Percentiles rank a stretch among this genome's conserved stretches.
These are phyloP conservation scores for Podocnemis expansa DNA, from an alignment of 2,113 vertebrate species.

Conservation along the genomic window DNA sequence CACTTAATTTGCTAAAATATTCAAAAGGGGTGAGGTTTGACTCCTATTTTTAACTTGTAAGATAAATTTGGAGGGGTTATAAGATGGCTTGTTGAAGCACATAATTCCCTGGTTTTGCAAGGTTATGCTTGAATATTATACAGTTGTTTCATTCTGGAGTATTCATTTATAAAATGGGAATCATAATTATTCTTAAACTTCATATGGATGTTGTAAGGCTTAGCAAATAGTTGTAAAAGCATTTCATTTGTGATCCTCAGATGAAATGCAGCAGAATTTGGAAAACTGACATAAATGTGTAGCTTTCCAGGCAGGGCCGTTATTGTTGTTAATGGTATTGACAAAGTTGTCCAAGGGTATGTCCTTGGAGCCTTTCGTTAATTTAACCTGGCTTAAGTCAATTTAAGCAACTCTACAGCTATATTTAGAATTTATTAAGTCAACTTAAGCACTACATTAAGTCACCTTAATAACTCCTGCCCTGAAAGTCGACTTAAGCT, in stretches of 20 bases:
- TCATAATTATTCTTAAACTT: neutral
- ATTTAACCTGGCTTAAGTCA: no score
- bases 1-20: neutral
- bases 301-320: neutral
- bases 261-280: neutral
- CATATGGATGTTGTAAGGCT: neutral
- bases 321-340: neutral
- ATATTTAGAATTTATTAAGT: no score
- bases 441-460: no score
- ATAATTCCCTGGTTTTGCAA: neutral
- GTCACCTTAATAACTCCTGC: no score
- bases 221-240: neutral
- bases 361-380: no score
- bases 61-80: neutral
- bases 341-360: neutral
- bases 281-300: neutral
- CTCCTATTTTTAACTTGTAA: constrained; percentile 7
- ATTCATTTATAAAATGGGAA: neutral
- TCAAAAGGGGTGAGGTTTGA: neutral
- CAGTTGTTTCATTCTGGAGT: neutral
- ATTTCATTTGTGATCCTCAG: constrained; percentile 3
- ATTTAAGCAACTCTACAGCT: no score
- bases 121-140: neutral
- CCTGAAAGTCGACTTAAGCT: no score
- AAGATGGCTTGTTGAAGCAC: neutral